Evolutionary conservation across 2,797 vertebrate genomes (phyloP).

Genomic region (Microcaecilia unicolor): DNA sequence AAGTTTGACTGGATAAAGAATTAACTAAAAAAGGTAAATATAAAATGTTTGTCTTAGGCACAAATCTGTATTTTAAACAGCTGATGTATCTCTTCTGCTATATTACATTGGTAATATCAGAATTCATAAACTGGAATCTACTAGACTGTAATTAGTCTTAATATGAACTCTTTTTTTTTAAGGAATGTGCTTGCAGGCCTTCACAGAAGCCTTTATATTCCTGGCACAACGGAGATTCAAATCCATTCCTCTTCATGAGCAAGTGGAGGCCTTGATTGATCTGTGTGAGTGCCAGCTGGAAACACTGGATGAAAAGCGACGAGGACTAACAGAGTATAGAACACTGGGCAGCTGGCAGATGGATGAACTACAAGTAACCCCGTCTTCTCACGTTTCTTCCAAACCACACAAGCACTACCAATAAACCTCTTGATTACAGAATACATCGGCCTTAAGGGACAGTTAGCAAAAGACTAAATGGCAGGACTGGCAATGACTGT

Average conservation of each 20-base stretch:
- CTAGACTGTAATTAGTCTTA: too few species aligned
- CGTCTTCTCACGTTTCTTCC: slow-evolving; percentile 3
- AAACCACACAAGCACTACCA: slow-evolving; percentile 12
- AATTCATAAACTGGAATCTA: too few species aligned
- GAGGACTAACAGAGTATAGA: background rate
- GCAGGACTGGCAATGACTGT: background rate
- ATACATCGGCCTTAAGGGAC: slow-evolving; percentile 27
- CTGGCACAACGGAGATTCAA: slow-evolving; percentile 81
- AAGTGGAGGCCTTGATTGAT: slow-evolving; percentile 66
- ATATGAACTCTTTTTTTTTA: background rate
- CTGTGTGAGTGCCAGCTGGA: slow-evolving; percentile 77
- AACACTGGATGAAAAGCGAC: slow-evolving; percentile 60
- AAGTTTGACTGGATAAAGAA: too few species aligned
- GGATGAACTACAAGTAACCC: background rate
- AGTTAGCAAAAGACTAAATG: background rate
- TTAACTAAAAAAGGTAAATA: too few species aligned
- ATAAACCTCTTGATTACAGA: slow-evolving; percentile 25
- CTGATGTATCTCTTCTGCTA: too few species aligned
- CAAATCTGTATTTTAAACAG: too few species aligned
- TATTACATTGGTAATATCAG: too few species aligned
- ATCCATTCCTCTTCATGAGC: slow-evolving; percentile 55
- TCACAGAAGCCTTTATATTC: slow-evolving; percentile 82
- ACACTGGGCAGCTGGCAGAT: background rate
- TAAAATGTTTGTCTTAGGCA: too few species aligned
- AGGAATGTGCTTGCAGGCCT: slow-evolving; percentile 92